phyloP scores from a whole-genome alignment of 1,140 invertebrate species.

The Lordiphosa stackelbergi region DNA sequence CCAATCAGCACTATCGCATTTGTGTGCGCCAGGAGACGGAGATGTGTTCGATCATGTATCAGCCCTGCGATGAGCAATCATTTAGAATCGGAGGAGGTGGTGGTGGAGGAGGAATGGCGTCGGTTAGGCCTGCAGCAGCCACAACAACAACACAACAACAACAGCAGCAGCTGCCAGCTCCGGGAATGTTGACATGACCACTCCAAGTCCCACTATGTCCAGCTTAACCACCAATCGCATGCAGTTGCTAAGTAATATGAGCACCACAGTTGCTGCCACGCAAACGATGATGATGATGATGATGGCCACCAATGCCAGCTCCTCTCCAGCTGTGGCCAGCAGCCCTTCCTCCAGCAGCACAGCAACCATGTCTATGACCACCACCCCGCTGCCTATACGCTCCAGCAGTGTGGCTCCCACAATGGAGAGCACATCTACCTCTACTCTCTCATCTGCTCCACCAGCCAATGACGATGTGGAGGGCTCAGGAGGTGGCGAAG shows the following conservation, averaged over 20 bases:
- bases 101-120: neutral
- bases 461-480: conserved; percentile 59
- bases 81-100: conserved; percentile 81
- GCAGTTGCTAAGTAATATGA: neutral
- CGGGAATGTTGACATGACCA: neutral
- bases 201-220: neutral
- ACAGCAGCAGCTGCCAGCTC: neutral
- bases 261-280: conserved; percentile 4
- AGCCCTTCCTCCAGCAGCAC: conserved; percentile 13
- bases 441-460: conserved; percentile 24
- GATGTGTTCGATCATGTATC: conserved; percentile 87
- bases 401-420: conserved; percentile 38
- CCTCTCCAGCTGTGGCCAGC: conserved; percentile 25
- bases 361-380: conserved; percentile 25
- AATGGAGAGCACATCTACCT: conserved; percentile 13
- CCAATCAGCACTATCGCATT: conserved; percentile 86
- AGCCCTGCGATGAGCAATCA: conserved; percentile 85
- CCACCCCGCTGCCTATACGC: conserved; percentile 32
- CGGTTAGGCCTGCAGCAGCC: neutral
- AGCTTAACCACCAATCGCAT: neutral
- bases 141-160: conserved; percentile 5
- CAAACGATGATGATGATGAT: conserved; percentile 16
- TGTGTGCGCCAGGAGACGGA: conserved; percentile 84
- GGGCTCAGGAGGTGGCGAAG: conserved; percentile 71
- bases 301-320: conserved; percentile 24